Conservation (phyloP, 2,113 vertebrate genomes). For the Globicephala melas region DNA sequence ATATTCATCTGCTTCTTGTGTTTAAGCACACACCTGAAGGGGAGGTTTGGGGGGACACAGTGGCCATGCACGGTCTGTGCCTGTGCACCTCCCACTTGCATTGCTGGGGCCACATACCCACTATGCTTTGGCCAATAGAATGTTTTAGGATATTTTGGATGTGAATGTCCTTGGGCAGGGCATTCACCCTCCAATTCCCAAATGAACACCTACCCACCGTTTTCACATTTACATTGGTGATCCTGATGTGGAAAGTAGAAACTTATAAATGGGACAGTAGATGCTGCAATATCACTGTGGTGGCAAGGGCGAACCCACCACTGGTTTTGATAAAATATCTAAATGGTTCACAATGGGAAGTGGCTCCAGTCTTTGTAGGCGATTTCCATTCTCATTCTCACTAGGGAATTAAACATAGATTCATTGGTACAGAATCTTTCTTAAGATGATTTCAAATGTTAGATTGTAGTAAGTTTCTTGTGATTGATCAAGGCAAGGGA, state of each 20-base stretch:
- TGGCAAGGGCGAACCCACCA: not conserved
- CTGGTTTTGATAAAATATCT: not conserved
- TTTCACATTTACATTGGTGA: not conserved
- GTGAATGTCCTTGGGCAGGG: not conserved
- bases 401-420: not conserved
- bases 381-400: not conserved
- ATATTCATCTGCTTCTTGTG: not conserved
- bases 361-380: not conserved
- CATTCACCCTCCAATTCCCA: not conserved
- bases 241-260: not conserved
- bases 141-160: not conserved
- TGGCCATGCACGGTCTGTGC: not conserved
- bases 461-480: constrained; percentile 23
- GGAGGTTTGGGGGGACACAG: fast-evolving
- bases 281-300: not conserved
- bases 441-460: not conserved
- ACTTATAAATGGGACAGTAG: not conserved
- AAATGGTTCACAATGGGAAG: not conserved
- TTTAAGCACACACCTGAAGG: not conserved
- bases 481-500: not conserved
- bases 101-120: not conserved
- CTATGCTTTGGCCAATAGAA: not conserved
- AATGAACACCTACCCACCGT: not conserved
- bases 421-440: not conserved
- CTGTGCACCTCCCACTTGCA: not conserved